Percentiles rank a stretch among this genome's conserved stretches.
Evolutionary conservation across 2,797 vertebrate species (phyloP).

Genomic region (Poecilia velifera): DNA sequence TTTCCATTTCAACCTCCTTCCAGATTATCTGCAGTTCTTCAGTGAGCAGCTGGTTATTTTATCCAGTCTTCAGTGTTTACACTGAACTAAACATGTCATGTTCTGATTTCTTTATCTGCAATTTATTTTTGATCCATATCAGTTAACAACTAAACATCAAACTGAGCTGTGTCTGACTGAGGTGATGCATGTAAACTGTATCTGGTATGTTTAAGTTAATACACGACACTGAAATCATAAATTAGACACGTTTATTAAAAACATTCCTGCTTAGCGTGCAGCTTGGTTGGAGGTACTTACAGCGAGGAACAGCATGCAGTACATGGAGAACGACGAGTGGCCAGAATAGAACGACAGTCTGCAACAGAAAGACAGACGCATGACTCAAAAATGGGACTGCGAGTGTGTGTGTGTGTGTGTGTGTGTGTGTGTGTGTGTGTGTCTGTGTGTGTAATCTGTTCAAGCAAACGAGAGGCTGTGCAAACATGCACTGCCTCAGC

Average conservation of each 20-base stretch:
- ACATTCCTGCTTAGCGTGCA: background rate
- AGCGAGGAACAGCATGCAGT: slow-evolving; percentile 96
- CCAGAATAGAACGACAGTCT: slow-evolving; percentile 98
- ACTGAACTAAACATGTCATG: background rate
- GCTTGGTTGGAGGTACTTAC: slow-evolving; percentile 83
- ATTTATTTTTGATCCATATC: background rate
- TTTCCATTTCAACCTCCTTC: background rate
- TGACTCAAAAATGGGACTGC: background rate
- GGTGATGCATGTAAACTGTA: background rate
- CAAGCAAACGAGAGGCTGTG: background rate
- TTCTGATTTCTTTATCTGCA: background rate
- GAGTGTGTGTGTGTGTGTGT: background rate
- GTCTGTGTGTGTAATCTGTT: background rate
- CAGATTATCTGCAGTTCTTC: background rate
- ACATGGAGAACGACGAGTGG: slow-evolving; percentile 99
- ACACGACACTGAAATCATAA: background rate
- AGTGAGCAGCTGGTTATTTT: background rate
- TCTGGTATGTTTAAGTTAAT: background rate
- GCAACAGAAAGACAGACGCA: slow-evolving; percentile 46
- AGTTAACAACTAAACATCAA: background rate
- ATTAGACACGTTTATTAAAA: background rate
- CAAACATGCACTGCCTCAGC: background rate
- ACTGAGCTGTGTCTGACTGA: background rate
- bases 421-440: no score
- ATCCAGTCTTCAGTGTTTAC: background rate